phyloP scores from a whole-genome alignment of 2,888 invertebrate species.

The Cinara cedri region DNA sequence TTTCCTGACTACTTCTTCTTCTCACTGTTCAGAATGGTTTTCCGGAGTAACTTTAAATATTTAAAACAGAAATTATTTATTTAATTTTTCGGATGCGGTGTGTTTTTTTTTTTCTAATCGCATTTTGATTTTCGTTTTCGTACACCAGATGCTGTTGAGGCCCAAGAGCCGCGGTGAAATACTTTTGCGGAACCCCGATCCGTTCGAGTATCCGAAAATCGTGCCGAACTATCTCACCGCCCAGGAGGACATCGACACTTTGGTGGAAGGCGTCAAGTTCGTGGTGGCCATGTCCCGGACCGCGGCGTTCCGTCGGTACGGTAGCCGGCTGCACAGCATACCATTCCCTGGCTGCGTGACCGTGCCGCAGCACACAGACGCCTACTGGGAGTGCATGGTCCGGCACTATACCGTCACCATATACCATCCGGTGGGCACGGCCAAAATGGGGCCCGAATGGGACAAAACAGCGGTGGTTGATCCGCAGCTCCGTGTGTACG shows the following conservation, averaged over 20 bases:
- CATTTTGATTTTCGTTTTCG: no score
- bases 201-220: conserved; percentile 86
- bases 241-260: conserved; percentile 77
- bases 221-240: conserved; percentile 90
- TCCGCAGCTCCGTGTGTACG: conserved; percentile 78
- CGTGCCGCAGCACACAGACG: conserved; percentile 73
- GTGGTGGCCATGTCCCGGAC: conserved; percentile 81
- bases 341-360: conserved; percentile 80
- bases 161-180: conserved; percentile 85
- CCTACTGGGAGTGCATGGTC: conserved; percentile 88
- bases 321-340: conserved; percentile 73
- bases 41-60: no score
- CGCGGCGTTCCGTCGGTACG: conserved; percentile 75
- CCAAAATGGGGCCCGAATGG: conserved; percentile 89
- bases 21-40: no score
- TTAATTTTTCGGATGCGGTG: no score
- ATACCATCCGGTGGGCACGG: conserved; percentile 86
- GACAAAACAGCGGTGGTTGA: conserved; percentile 84
- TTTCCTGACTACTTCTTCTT: no score
- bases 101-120: no score
- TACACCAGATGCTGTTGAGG: conserved; percentile 66
- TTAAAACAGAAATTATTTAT: no score
- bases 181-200: conserved; percentile 80
- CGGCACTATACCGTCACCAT: conserved; percentile 81
- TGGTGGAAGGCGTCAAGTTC: conserved; percentile 86